Percentiles rank a stretch among this genome's conserved stretches.
These are phyloP conservation scores for Hafferia zeledoni DNA, from an alignment of 2,797 vertebrate genomes.

Conservation along the genomic window DNA sequence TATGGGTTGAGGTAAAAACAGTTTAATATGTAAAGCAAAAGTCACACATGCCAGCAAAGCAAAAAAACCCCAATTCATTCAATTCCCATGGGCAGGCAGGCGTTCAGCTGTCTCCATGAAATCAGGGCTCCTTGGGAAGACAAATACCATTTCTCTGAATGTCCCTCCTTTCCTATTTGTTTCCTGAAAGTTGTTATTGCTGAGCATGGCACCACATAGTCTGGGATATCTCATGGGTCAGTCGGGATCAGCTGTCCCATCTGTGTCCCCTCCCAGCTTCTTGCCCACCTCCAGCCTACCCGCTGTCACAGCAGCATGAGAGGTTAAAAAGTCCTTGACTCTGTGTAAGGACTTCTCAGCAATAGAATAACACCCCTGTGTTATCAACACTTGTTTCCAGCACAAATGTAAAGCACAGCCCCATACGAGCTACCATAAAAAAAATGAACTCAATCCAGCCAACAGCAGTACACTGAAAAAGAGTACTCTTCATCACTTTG, in stretches of 20 bases:
- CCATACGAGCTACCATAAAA: not conserved
- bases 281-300: not conserved
- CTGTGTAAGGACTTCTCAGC: not conserved
- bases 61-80: not conserved
- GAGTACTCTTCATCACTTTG: not conserved
- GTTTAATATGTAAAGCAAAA: not conserved
- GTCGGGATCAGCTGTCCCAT: not conserved
- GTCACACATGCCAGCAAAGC: rapidly evolving
- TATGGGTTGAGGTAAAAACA: not conserved
- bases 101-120: not conserved
- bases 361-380: not conserved
- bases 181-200: not conserved
- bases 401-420: not conserved
- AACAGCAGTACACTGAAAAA: not conserved
- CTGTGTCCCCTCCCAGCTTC: not conserved
- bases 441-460: not conserved
- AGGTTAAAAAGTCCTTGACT: not conserved
- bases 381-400: not conserved
- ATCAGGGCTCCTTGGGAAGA: not conserved
- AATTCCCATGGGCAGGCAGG: not conserved
- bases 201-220: rapidly evolving
- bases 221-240: not conserved
- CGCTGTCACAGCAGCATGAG: rapidly evolving
- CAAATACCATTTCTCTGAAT: not conserved
- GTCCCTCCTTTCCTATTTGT: rapidly evolving